Percentiles rank a stretch among this genome's conserved stretches.
Evolutionary conservation across 2,113 vertebrate species (phyloP).

Genomic region (Spilogale gracilis): DNA sequence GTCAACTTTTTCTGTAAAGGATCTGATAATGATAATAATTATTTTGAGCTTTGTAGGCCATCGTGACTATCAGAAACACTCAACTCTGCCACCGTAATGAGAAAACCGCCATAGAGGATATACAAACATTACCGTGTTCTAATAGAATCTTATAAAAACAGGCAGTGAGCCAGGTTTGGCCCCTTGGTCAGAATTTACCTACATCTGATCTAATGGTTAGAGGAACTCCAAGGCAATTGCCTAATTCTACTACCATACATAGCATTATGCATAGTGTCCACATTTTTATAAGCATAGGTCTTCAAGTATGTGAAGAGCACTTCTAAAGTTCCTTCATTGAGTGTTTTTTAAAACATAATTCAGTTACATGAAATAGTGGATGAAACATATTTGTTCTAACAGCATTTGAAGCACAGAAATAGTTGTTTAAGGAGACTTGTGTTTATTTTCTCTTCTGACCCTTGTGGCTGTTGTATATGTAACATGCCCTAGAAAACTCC

Average conservation of each 20-base stretch:
- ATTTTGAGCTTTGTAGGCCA: constrained; percentile 20
- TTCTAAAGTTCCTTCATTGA: not conserved
- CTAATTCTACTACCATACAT: not conserved
- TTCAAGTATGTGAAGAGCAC: not conserved
- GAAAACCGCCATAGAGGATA: not conserved
- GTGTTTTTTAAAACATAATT: not conserved
- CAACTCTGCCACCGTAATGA: not conserved
- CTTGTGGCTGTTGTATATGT: not conserved
- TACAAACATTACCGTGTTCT: not conserved
- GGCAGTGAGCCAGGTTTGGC: not conserved
- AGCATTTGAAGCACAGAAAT: constrained; percentile 35
- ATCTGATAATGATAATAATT: not conserved
- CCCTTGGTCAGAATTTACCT: not conserved
- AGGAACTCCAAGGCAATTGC: not conserved
- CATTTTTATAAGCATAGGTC: not conserved
- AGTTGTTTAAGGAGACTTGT: not conserved
- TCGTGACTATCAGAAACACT: not conserved
- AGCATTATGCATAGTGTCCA: not conserved
- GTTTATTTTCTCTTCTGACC: constrained; percentile 23
- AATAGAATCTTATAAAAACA: not conserved
- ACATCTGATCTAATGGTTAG: not conserved
- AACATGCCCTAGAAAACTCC: not conserved
- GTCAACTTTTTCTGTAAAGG: not conserved
- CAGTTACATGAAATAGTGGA: constrained; percentile 2
- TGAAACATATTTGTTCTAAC: not conserved